A percentile compares a stretch with the other conserved stretches of the same genome.
These are phyloP conservation scores for Gari tellinella DNA, from an alignment of 2,888 invertebrate species.

Conservation along the genomic window DNA sequence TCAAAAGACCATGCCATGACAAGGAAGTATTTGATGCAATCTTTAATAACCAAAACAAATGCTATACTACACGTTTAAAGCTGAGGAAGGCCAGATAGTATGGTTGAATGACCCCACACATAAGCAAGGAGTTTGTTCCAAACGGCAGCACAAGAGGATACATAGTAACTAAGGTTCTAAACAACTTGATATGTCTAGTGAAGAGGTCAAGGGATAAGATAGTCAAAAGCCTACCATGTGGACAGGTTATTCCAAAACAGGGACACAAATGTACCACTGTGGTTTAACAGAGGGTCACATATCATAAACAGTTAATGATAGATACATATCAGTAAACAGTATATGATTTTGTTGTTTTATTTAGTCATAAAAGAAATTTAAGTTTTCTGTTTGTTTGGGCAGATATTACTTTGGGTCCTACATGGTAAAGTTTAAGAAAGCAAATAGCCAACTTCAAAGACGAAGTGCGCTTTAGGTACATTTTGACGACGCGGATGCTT, in stretches of 20 bases:
- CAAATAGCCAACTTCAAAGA: no score
- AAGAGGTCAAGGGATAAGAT: slow-evolving; percentile 27
- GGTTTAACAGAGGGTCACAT: slow-evolving; percentile 12
- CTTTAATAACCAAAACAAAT: slow-evolving; percentile 24
- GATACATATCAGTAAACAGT: no score
- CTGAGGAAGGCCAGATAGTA: slow-evolving; percentile 29
- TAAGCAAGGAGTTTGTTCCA: slow-evolving; percentile 33
- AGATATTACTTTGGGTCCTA: no score
- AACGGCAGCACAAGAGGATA: slow-evolving; percentile 38
- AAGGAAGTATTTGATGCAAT: slow-evolving; percentile 10
- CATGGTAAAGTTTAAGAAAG: no score
- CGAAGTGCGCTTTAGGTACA: no score
- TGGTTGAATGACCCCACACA: slow-evolving; percentile 43
- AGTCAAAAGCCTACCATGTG: slow-evolving; percentile 37
- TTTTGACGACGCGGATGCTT: no score
- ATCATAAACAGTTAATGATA: no score
- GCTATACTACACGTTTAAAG: slow-evolving; percentile 26
- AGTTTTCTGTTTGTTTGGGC: no score
- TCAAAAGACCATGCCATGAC: no score
- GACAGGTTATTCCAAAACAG: slow-evolving; percentile 35
- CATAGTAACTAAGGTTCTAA: slow-evolving; percentile 30
- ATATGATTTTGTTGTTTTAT: no score
- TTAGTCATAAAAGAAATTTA: no score
- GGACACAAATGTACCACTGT: slow-evolving; percentile 25
- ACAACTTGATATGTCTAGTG: slow-evolving; percentile 41